Conservation (phyloP, 2,888 invertebrate species). For the Noctuana brunneofusca region DNA sequence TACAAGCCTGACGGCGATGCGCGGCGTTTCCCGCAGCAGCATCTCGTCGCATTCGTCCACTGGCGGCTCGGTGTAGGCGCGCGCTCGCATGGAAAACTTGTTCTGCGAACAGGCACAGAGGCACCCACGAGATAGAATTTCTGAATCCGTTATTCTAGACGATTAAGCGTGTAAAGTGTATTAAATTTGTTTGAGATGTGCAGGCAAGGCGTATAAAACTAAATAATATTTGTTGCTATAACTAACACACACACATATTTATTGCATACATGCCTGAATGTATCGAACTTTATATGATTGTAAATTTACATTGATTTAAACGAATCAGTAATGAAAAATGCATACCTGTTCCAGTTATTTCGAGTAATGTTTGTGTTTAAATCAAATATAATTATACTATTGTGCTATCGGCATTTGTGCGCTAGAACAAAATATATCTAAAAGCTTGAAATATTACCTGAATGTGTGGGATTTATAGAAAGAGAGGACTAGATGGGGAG, state of each 20-base stretch:
- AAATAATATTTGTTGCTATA: background rate
- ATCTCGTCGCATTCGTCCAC: slow-evolving; percentile 58
- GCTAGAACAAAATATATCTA: too few relatives aligned
- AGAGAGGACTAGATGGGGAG: too few relatives aligned
- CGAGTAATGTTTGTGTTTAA: too few relatives aligned
- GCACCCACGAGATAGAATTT: background rate
- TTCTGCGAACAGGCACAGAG: slow-evolving; percentile 13
- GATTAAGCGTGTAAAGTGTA: background rate
- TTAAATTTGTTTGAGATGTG: background rate
- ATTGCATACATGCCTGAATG: background rate
- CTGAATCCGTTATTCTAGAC: background rate
- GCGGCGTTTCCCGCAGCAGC: slow-evolving; percentile 52
- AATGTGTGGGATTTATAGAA: too few relatives aligned
- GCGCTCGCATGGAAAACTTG: slow-evolving; percentile 90
- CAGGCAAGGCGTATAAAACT: background rate
- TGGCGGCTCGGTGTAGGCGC: slow-evolving; percentile 90
- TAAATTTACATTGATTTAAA: background rate
- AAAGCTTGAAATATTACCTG: too few relatives aligned
- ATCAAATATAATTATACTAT: too few relatives aligned
- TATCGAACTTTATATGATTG: background rate
- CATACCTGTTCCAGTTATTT: background rate
- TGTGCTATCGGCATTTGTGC: too few relatives aligned
- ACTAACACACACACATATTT: background rate
- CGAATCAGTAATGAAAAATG: background rate
- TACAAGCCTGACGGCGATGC: slow-evolving; percentile 59